Percentiles rank a stretch among this genome's conserved stretches.
phyloP scores from a whole-genome alignment of 2,888 invertebrate species.

The Eupithecia subumbrata region DNA sequence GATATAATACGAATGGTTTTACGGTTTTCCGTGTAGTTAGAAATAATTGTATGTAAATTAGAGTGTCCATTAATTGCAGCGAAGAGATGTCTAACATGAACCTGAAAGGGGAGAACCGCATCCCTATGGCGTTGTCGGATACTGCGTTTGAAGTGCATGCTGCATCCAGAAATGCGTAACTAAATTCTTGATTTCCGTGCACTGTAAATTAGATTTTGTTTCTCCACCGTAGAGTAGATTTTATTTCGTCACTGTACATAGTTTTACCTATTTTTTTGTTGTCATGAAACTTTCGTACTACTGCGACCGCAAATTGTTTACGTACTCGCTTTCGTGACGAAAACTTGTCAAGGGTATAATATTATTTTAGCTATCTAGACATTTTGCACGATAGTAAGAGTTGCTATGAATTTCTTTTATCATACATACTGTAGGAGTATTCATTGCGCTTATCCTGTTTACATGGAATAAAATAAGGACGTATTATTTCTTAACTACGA shows the following conservation, averaged over 20 bases:
- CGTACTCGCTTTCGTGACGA: conserved; percentile 1
- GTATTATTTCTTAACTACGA: neutral
- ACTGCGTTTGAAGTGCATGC: conserved; percentile 82
- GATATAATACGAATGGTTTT: neutral
- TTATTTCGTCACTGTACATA: neutral
- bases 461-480: neutral
- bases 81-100: conserved; percentile 82
- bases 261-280: neutral
- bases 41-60: conserved; percentile 24
- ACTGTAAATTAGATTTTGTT: conserved; percentile 10
- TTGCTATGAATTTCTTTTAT: neutral
- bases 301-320: neutral
- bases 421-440: neutral
- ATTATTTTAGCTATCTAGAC: neutral
- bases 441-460: neutral
- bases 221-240: neutral
- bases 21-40: conserved; percentile 1
- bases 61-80: conserved; percentile 63
- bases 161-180: conserved; percentile 81
- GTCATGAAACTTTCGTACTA: neutral
- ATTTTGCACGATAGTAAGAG: neutral
- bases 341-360: conserved; percentile 1
- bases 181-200: conserved; percentile 51
- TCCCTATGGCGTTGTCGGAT: conserved; percentile 81
- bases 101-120: conserved; percentile 79